A percentile compares a stretch with the other conserved stretches of the same genome.
Conservation (phyloP, 2,888 invertebrate genomes). For the Tinea trinotella region DNA sequence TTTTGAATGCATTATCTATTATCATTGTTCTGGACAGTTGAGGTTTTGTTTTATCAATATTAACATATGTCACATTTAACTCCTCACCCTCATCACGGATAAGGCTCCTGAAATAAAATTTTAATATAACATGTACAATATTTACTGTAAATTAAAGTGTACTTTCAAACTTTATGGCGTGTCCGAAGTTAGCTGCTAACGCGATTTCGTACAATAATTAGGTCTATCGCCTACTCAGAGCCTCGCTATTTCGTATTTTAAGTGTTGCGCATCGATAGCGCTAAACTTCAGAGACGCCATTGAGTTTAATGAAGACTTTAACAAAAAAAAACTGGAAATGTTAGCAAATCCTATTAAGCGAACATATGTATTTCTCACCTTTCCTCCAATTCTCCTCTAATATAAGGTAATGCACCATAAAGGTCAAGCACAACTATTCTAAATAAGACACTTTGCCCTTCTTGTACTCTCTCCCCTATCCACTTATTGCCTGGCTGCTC, state of each 20-base stretch:
- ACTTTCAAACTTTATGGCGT: too few species aligned
- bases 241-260: too few species aligned
- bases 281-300: not conserved
- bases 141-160: too few species aligned
- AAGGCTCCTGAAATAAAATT: not conserved
- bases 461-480: constrained; percentile 67
- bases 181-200: too few species aligned
- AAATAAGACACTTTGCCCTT: constrained; percentile 75
- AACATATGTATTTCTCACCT: constrained; percentile 45
- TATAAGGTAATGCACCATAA: constrained; percentile 74
- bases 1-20: not conserved
- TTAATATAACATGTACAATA: too few species aligned
- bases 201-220: too few species aligned
- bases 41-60: constrained; percentile 60
- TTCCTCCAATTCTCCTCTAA: constrained; percentile 72
- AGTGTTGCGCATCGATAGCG: too few species aligned
- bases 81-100: not conserved
- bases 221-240: too few species aligned
- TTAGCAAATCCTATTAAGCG: too few species aligned
- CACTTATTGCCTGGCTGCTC: constrained; percentile 65
- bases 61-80: constrained; percentile 46
- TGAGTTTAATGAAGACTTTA: not conserved
- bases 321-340: too few species aligned
- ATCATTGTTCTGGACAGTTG: constrained; percentile 20
- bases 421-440: constrained; percentile 72